A percentile compares a stretch with the other conserved stretches of the same genome.
Evolutionary conservation across 35 echinoderm and acorn worm species (phyloP).

Genomic region (Apostichopus japonicus): DNA sequence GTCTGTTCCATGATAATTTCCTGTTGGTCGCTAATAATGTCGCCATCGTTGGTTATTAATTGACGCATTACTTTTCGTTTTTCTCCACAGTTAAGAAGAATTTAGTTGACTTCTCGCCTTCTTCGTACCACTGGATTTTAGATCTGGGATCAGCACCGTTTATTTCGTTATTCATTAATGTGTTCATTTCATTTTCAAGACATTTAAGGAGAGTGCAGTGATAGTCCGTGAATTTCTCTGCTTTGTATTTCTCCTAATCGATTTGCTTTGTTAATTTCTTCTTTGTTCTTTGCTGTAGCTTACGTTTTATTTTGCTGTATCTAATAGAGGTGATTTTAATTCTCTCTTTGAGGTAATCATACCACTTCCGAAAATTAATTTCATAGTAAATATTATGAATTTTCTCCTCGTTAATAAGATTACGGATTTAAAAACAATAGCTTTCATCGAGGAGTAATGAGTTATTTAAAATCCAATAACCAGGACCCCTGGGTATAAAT

Average conservation of each 20-base stretch:
- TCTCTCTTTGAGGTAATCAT: not conserved
- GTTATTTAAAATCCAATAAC: slow-evolving; percentile 19
- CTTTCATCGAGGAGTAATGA: not conserved
- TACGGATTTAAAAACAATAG: not conserved
- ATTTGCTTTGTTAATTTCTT: slow-evolving; percentile 12
- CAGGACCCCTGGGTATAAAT: not conserved
- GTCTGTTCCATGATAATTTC: not conserved
- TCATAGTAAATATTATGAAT: not conserved
- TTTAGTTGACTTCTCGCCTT: slow-evolving; percentile 31
- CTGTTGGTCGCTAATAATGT: not conserved
- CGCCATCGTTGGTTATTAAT: not conserved
- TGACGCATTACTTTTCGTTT: slow-evolving; percentile 24
- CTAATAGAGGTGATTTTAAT: not conserved
- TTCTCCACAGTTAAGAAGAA: slow-evolving; percentile 56
- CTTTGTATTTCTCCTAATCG: slow-evolving; percentile 27
- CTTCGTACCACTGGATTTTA: slow-evolving; percentile 54
- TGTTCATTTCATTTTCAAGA: slow-evolving; percentile 20
- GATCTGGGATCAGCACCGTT: not conserved
- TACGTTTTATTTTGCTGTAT: not conserved
- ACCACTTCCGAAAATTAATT: not conserved
- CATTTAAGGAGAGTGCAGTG: not conserved
- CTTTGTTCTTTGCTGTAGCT: not conserved
- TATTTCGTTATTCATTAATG: not conserved
- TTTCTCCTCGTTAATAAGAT: not conserved
- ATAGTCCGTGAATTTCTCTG: slow-evolving; percentile 22